Evolutionary conservation across 2,113 vertebrate species (phyloP).

Genomic region (Dromaius novaehollandiae): DNA sequence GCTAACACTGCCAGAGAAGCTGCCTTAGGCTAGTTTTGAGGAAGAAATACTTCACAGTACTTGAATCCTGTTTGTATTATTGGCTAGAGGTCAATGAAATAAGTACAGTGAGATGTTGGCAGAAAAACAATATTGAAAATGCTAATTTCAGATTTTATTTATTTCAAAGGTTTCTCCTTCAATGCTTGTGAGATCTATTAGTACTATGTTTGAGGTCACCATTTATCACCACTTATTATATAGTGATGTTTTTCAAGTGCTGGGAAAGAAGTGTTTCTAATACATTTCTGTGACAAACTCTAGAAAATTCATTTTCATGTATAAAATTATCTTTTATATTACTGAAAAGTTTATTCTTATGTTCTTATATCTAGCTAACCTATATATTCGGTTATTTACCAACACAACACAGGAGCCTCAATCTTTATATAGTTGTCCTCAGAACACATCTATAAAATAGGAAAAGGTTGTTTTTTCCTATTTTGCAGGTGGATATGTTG

Average conservation of each 20-base stretch:
- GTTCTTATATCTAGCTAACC: background rate
- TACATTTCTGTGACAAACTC: background rate
- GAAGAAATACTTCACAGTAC: background rate
- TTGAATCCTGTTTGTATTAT: conserved; percentile 30
- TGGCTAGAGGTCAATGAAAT: background rate
- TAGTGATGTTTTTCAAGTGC: background rate
- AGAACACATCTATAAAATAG: background rate
- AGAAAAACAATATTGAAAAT: background rate
- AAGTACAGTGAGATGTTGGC: background rate
- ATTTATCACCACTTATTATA: background rate
- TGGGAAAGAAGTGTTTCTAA: background rate
- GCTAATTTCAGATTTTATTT: background rate
- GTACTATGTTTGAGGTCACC: background rate
- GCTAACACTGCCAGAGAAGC: background rate
- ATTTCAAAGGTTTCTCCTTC: background rate
- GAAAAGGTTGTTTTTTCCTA: background rate
- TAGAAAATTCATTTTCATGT: background rate
- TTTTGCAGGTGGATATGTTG: background rate
- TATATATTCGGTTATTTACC: background rate
- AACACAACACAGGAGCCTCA: background rate
- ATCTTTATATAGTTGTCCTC: background rate
- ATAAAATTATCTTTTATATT: background rate
- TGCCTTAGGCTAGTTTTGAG: conserved; percentile 7
- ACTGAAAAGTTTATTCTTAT: background rate
- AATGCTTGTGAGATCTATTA: background rate